Evolutionary conservation across 2,888 invertebrate species (phyloP).

Genomic region (Eupeodes luniger): DNA sequence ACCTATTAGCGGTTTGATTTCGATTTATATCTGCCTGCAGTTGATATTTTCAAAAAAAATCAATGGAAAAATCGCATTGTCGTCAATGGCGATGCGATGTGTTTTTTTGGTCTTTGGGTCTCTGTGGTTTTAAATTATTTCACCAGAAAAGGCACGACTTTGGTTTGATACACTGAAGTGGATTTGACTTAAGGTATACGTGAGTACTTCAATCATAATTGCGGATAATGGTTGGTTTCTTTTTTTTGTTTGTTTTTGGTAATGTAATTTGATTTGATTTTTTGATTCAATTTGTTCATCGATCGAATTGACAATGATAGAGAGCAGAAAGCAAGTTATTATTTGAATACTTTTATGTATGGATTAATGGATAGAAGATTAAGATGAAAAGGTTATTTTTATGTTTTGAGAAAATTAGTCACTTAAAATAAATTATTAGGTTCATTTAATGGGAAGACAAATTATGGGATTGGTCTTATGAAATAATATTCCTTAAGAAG

Average conservation of each 20-base stretch:
- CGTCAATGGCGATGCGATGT: conserved; percentile 10
- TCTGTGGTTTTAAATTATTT: conserved; percentile 62
- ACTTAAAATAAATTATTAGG: conserved; percentile 12
- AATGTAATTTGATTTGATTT: conserved; percentile 46
- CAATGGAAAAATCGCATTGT: conserved; percentile 37
- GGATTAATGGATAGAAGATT: background rate
- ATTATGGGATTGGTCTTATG: background rate
- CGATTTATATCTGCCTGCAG: conserved; percentile 34
- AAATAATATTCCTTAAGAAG: background rate
- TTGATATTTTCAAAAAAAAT: conserved; percentile 36
- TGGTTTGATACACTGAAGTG: background rate
- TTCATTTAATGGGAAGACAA: background rate
- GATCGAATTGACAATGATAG: background rate
- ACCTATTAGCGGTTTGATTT: conserved; percentile 66
- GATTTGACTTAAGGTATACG: conserved; percentile 17
- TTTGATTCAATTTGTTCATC: conserved; percentile 33
- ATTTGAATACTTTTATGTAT: background rate
- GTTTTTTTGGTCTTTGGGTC: conserved; percentile 46
- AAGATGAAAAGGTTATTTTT: background rate
- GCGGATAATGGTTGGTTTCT: conserved; percentile 22
- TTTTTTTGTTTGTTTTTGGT: conserved; percentile 17
- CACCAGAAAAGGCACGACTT: conserved; percentile 56
- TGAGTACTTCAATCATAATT: conserved; percentile 51
- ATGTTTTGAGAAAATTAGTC: background rate
- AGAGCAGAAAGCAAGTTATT: background rate